phyloP scores from a whole-genome alignment of 2,888 invertebrate genomes.

The Anarsia innoxiella region DNA sequence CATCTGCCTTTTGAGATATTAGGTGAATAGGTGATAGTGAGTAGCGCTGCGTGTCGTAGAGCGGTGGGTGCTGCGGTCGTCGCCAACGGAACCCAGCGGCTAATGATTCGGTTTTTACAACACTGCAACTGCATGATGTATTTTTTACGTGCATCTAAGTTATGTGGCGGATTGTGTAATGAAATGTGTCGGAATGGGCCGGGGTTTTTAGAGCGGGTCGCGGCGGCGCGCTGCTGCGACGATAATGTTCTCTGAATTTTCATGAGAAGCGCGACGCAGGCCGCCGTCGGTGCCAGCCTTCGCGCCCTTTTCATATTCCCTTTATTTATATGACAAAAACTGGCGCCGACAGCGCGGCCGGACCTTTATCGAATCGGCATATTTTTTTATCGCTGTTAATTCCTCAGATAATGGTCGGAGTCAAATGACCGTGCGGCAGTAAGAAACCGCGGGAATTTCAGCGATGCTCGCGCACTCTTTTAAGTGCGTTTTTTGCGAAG shows the following conservation, averaged over 20 bases:
- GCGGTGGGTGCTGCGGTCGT: constrained; percentile 50
- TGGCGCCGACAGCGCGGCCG: constrained; percentile 50
- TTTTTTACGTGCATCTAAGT: constrained; percentile 33
- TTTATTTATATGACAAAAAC: constrained; percentile 61
- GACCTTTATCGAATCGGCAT: constrained; percentile 60
- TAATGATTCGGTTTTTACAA: constrained; percentile 47
- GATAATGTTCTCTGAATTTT: constrained; percentile 62
- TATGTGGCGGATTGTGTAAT: constrained; percentile 28
- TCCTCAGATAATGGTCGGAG: constrained; percentile 70
- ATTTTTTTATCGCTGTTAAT: constrained; percentile 68
- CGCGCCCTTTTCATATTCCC: constrained; percentile 49
- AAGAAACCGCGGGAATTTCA: constrained; percentile 71
- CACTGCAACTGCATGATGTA: constrained; percentile 31
- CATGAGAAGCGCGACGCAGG: constrained; percentile 61
- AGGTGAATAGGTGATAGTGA: too few relatives aligned
- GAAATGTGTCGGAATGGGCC: constrained; percentile 48
- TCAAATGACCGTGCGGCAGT: constrained; percentile 66
- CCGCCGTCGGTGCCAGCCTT: constrained; percentile 28
- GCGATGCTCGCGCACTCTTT: constrained; percentile 69
- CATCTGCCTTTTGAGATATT: constrained; percentile 71
- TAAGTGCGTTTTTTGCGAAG: constrained; percentile 64
- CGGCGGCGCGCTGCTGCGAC: constrained; percentile 19
- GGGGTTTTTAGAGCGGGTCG: constrained; percentile 44
- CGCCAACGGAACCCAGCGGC: constrained; percentile 36
- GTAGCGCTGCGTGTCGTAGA: too few relatives aligned